phyloP scores from a whole-genome alignment of 2,113 vertebrate genomes.

The Columba janthina region DNA sequence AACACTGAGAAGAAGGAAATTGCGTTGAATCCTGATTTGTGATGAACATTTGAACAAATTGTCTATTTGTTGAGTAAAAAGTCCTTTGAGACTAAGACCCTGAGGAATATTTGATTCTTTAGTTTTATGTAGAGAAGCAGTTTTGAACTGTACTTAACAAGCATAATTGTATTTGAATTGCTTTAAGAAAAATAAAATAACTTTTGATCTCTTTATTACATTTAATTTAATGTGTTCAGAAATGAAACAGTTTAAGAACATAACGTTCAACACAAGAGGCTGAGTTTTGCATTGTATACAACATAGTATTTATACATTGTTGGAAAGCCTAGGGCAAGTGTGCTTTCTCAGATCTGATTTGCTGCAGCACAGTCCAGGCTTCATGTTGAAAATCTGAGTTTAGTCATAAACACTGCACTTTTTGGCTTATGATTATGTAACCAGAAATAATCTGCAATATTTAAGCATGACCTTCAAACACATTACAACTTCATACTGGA shows the following conservation, averaged over 20 bases:
- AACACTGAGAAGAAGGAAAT: background rate
- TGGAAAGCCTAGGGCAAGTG: background rate
- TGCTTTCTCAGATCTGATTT: background rate
- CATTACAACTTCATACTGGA: background rate
- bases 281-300: conserved; percentile 6
- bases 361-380: background rate
- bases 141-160: conserved; percentile 39
- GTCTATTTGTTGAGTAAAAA: background rate
- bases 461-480: background rate
- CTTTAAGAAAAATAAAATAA: background rate
- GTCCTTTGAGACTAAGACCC: background rate
- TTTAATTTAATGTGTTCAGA: conserved; percentile 13
- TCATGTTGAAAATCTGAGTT: background rate
- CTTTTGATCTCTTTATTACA: conserved; percentile 24
- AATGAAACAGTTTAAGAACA: conserved; percentile 19
- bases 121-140: conserved; percentile 6
- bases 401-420: background rate
- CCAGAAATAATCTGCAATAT: background rate
- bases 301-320: background rate
- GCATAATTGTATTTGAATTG: conserved; percentile 24
- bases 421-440: background rate
- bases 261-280: background rate
- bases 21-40: background rate
- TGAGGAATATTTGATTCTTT: background rate
- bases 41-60: background rate